Conservation (phyloP, 2,113 vertebrate genomes). For the Ptilorrhoa leucosticta region DNA sequence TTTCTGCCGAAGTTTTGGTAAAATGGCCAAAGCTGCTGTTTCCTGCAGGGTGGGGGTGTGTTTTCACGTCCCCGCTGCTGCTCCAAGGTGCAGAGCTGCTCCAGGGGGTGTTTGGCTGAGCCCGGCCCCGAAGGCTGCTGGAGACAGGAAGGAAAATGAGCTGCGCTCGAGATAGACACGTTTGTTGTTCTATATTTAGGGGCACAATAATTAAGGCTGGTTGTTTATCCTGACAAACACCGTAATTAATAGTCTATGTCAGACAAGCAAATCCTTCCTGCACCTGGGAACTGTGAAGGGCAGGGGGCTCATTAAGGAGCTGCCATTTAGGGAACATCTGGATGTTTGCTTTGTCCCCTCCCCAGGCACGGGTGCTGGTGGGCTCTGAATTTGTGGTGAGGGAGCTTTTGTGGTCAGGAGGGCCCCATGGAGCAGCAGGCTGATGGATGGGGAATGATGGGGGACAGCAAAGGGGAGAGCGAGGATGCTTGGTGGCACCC, state of each 20-base stretch:
- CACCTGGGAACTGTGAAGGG: not conserved
- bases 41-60: not conserved
- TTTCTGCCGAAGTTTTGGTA: not conserved
- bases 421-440: not conserved
- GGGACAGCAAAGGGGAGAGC: not conserved
- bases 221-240: constrained; percentile 40
- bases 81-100: not conserved
- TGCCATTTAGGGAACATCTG: not conserved
- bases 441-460: not conserved
- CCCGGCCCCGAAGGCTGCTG: rapidly evolving
- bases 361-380: not conserved
- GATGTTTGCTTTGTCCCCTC: not conserved
- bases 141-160: constrained; percentile 34
- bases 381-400: not conserved
- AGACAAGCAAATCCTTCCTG: constrained; percentile 8
- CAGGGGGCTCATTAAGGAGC: not conserved
- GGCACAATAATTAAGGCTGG: constrained; percentile 29
- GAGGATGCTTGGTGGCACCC: not conserved
- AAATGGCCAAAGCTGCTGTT: not conserved
- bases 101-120: not conserved
- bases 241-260: constrained; percentile 39
- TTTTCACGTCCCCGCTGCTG: not conserved
- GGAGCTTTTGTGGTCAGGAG: not conserved
- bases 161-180: not conserved
- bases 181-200: constrained; percentile 52